These are phyloP conservation scores for Charina bottae DNA, from an alignment of 2,113 vertebrate genomes.

Conservation along the genomic window DNA sequence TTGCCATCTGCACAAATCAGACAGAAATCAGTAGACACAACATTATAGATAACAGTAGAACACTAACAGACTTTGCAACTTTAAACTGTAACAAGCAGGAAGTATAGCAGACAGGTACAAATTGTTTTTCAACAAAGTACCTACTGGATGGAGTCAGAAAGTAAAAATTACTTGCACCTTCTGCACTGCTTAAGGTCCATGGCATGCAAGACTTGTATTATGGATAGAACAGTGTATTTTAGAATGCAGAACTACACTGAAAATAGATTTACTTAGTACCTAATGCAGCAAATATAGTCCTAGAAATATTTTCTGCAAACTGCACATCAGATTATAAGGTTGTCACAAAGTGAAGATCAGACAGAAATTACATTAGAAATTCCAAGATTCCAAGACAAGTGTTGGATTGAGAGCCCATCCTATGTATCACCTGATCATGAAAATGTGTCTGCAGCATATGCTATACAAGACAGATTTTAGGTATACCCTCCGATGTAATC, in stretches of 20 bases:
- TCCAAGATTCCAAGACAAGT: not conserved
- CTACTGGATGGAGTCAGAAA: not conserved
- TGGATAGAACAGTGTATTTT: not conserved
- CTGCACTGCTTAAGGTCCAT: not conserved
- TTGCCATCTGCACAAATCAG: slow-evolving; percentile 75
- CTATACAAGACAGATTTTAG: not conserved
- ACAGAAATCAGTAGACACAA: slow-evolving; percentile 36
- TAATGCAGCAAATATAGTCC: not conserved
- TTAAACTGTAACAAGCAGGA: not conserved
- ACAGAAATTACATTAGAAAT: not conserved
- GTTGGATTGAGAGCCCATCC: not conserved
- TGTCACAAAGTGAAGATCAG: not conserved
- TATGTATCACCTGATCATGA: not conserved
- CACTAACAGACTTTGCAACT: not conserved
- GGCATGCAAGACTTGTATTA: not conserved
- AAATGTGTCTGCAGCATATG: not conserved
- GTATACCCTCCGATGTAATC: not conserved
- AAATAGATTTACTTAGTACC: not conserved
- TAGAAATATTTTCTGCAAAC: not conserved
- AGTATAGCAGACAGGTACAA: not conserved
- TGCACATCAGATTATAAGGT: not conserved
- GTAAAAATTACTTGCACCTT: not conserved
- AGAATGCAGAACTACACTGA: not conserved
- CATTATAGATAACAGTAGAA: not conserved
- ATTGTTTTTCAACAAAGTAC: not conserved